Percentiles rank a stretch among this genome's conserved stretches.
These are phyloP conservation scores for Mimas tiliae DNA, from an alignment of 2,888 invertebrate species.

Conservation along the genomic window DNA sequence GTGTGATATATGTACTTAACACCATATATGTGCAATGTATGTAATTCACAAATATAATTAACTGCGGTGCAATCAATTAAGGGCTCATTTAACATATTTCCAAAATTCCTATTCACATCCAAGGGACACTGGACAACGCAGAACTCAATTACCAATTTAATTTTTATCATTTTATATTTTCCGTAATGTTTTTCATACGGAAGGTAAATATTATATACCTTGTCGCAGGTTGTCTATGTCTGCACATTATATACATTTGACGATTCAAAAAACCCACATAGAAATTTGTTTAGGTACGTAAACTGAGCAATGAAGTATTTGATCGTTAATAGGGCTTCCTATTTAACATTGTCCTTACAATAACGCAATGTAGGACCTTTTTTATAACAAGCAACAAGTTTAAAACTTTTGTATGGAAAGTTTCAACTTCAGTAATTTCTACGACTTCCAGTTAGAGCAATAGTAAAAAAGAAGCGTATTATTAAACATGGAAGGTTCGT, in stretches of 20 bases:
- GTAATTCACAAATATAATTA: conserved; percentile 8
- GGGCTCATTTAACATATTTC: conserved; percentile 16
- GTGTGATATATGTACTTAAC: too few relatives aligned
- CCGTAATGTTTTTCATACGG: not conserved
- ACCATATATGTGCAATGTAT: not conserved
- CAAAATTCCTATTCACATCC: conserved; percentile 1
- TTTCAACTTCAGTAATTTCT: conserved; percentile 29
- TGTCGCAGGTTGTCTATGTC: not conserved
- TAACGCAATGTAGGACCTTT: conserved; percentile 4
- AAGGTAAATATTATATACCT: not conserved
- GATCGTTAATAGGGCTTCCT: not conserved
- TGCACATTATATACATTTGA: too few relatives aligned
- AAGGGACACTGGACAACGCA: not conserved
- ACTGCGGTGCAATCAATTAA: conserved; percentile 5
- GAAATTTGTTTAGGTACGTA: too few relatives aligned
- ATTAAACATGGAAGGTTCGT: not conserved
- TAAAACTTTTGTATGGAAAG: conserved; percentile 24
- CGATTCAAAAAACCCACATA: too few relatives aligned
- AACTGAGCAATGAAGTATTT: too few relatives aligned
- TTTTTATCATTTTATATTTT: not conserved
- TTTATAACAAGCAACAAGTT: conserved; percentile 22
- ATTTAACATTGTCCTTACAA: not conserved
- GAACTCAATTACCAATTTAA: not conserved
- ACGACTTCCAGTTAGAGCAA: conserved; percentile 30
- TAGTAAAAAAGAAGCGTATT: not conserved